Base-by-base conservation (phyloP, 2,113 vertebrate species). In the Scomber scombrus region DNA sequence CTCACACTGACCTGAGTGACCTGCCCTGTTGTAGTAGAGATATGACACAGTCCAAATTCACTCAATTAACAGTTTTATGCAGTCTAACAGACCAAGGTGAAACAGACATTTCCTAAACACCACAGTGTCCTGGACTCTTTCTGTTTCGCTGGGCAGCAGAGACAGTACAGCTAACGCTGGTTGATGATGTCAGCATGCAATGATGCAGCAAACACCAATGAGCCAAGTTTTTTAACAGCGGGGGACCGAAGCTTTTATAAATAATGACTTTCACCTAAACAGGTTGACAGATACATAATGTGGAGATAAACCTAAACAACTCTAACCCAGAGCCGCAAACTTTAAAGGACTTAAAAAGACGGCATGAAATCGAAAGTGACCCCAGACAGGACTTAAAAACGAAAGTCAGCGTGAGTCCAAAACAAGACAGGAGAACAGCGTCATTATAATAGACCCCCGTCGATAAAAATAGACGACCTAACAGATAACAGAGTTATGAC, bases 191-290 rank as follows among this genome's bases (percentile, higher is more conserved):
- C 90, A 91, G 87, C 87, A 66, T 72, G 77, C 86, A 68, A 76
- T 89, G 88, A 92, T 89, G 88, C 90, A 92, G 90, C 91, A 92
- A 88, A 92, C 88, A 86, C 71, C 10, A 7, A 58, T 52, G 31
- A 76, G 71, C 82, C 85, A 86, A 84, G 78, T 82, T 85, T 80
- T 26, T 45, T 67, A 54, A 72, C 40, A 43, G 21, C 19, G 16
- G 51, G 49, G 66, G 62, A 9, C 64, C 52, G 2, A 65, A 40
- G 40, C 16, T 62, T 71, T 47, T 11, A 11, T 2, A 60, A 11
- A 76, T 2, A 63, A 52, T 46, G 77, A 76, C 52, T 84, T 63
- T 51, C 5, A 70, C 11, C 7, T 2, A 2, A 26, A 50, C 12
- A 50, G 18, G 31, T 16, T 50, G 1, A 11, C 11, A 12, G n/a